Conservation (phyloP, 2,113 vertebrate species). For the Puffinus mauretanicus region DNA sequence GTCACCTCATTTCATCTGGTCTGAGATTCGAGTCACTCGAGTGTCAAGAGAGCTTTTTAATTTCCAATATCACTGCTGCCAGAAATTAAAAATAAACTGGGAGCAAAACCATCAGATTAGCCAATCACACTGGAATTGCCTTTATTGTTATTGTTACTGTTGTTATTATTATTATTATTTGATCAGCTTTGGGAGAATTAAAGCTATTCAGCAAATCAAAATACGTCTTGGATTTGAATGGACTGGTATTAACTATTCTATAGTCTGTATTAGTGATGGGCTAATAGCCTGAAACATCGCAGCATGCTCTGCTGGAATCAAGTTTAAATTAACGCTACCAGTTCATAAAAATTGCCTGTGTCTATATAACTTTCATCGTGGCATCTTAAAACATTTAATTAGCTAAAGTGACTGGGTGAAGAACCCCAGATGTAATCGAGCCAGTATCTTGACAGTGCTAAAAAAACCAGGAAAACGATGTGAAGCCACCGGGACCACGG, state of each 20-base stretch:
- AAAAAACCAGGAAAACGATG: background rate
- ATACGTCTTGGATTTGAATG: constrained; percentile 35
- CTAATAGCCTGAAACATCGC: constrained; percentile 23
- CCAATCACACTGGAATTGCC: constrained; percentile 51
- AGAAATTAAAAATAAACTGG: constrained; percentile 71
- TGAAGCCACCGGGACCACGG: background rate
- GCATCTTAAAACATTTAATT: constrained; percentile 36
- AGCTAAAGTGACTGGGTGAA: background rate
- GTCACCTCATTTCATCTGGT: constrained; percentile 63
- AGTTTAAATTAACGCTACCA: constrained; percentile 46
- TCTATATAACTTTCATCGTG: background rate
- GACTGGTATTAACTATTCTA: constrained; percentile 14
- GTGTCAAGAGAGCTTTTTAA: constrained; percentile 65
- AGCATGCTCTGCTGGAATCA: constrained; percentile 18
- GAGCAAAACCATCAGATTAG: constrained; percentile 55
- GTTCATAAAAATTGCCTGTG: constrained; percentile 36
- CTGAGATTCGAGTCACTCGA: constrained; percentile 54
- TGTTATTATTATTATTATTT: constrained; percentile 42
- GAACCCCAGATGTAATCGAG: background rate
- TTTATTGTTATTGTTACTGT: constrained; percentile 46
- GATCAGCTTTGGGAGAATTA: constrained; percentile 53
- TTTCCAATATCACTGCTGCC: constrained; percentile 57
- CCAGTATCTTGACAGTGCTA: background rate
- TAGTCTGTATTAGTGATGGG: background rate
- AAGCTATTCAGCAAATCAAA: constrained; percentile 44